Percentiles rank a stretch among this genome's conserved stretches.
Conservation (phyloP, 2,888 invertebrate genomes). For the Callimorpha dominula region DNA sequence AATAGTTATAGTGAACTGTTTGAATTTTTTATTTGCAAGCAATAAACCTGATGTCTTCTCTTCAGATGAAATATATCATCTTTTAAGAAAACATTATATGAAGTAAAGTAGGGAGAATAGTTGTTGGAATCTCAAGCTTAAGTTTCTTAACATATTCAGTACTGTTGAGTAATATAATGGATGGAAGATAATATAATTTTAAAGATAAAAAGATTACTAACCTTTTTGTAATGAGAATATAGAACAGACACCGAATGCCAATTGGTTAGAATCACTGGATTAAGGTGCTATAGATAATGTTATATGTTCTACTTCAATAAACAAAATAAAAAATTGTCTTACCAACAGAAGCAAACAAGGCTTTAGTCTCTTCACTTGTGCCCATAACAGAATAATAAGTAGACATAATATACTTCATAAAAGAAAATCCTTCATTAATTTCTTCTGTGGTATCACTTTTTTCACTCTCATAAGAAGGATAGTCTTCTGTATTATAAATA, state of each 20-base stretch:
- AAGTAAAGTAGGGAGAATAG: too few species aligned
- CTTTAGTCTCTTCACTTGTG: slow-evolving; percentile 71
- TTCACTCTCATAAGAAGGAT: slow-evolving; percentile 51
- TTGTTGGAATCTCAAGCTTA: too few species aligned
- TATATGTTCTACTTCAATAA: not conserved
- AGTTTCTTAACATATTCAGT: not conserved
- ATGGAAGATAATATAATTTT: not conserved
- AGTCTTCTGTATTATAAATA: slow-evolving; percentile 64
- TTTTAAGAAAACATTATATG: too few species aligned
- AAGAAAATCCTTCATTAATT: slow-evolving; percentile 69
- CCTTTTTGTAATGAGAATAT: not conserved
- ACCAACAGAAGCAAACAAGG: slow-evolving; percentile 76
- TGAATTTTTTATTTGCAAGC: too few species aligned
- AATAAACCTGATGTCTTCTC: too few species aligned
- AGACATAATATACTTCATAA: slow-evolving; percentile 69
- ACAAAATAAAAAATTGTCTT: slow-evolving; percentile 45
- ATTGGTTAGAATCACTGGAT: not conserved
- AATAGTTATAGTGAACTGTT: too few species aligned
- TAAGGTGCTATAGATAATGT: not conserved
- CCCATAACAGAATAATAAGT: slow-evolving; percentile 73
- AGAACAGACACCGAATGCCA: not conserved
- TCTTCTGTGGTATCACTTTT: slow-evolving; percentile 38
- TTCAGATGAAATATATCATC: too few species aligned
- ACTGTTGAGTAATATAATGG: not conserved
- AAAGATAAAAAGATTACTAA: not conserved